Percentiles rank a stretch among this genome's conserved stretches.
phyloP scores from a whole-genome alignment of 2,888 invertebrate genomes.

The Drosophila aldrichi region DNA sequence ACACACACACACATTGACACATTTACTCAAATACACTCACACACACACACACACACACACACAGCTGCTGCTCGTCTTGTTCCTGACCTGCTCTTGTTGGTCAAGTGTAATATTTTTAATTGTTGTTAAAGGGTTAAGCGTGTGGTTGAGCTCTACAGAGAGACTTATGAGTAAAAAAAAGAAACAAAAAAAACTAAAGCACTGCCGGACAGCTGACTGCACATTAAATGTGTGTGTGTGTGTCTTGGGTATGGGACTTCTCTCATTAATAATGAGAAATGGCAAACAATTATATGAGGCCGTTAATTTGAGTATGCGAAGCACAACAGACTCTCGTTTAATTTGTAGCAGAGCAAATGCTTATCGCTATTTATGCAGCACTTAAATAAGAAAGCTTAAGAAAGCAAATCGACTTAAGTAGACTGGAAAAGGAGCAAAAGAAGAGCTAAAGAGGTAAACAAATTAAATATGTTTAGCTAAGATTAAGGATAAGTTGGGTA shows the following conservation, averaged over 20 bases:
- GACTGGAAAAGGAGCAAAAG: background rate
- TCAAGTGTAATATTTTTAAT: conserved; percentile 74
- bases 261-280: conserved; percentile 61
- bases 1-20: conserved; percentile 14
- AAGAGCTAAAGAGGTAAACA: background rate
- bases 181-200: conserved; percentile 10
- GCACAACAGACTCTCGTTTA: conserved; percentile 10
- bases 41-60: conserved; percentile 21
- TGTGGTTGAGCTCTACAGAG: conserved; percentile 27
- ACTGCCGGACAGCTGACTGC: conserved; percentile 20
- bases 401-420: background rate
- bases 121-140: conserved; percentile 77
- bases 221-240: conserved; percentile 25
- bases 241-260: conserved; percentile 11
- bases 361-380: conserved; percentile 58
- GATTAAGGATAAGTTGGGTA: background rate
- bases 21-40: conserved; percentile 2
- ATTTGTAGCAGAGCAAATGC: conserved; percentile 30
- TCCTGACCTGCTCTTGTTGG: conserved; percentile 33
- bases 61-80: conserved; percentile 6
- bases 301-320: conserved; percentile 37
- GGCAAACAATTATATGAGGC: conserved; percentile 53
- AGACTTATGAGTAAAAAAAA: conserved; percentile 12
- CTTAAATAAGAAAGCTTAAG: conserved; percentile 27
- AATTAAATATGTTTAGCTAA: background rate